Evolutionary conservation across 2,797 vertebrate species (phyloP).

Genomic region (Tokudaia tokunoshimensis): DNA sequence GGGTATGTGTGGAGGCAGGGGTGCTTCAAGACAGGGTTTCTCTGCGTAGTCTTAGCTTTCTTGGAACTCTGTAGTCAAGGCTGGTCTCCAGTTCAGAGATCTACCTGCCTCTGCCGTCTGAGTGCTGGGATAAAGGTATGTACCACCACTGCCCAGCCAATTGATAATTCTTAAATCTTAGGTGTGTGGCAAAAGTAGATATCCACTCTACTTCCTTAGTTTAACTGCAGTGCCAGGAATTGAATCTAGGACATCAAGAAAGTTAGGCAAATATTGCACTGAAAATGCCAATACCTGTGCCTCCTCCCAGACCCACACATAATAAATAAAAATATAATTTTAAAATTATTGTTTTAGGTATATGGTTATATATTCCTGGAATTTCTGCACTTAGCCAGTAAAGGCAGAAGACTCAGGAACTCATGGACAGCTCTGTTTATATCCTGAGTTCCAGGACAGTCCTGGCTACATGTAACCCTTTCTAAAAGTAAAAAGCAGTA

Average conservation of each 20-base stretch:
- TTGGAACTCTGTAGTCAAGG: no score
- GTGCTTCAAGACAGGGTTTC: no score
- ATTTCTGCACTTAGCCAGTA: background rate
- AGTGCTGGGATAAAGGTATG: no score
- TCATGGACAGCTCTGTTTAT: background rate
- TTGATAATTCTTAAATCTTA: background rate
- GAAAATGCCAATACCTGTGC: background rate
- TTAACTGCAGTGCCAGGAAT: background rate
- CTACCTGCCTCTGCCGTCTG: no score
- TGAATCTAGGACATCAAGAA: background rate
- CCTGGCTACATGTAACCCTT: background rate
- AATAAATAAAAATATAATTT: background rate
- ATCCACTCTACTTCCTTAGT: background rate
- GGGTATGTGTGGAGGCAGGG: no score
- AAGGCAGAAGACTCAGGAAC: no score
- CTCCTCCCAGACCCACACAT: background rate
- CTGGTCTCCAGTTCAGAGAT: no score
- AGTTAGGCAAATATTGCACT: background rate
- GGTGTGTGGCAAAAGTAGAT: background rate
- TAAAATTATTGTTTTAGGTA: background rate
- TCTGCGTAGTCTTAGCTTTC: no score
- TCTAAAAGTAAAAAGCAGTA: background rate
- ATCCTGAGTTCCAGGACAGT: background rate
- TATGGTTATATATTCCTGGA: background rate
- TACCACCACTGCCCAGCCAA: background rate